Evolutionary conservation across 2,888 invertebrate genomes (phyloP).

Genomic region (Plebejus argus): DNA sequence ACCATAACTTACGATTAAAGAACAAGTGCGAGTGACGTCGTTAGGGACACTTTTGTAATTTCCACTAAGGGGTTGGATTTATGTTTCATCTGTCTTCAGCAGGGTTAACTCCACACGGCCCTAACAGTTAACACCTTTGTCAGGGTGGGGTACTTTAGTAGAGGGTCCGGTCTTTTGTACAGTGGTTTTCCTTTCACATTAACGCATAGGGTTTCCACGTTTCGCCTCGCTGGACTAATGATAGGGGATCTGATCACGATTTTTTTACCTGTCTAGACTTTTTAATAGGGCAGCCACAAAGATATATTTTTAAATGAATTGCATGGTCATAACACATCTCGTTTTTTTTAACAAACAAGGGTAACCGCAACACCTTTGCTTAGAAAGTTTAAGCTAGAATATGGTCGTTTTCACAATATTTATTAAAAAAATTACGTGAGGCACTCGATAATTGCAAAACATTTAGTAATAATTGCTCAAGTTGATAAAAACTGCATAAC

Average conservation of each 20-base stretch:
- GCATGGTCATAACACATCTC: not conserved
- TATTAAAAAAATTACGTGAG: not conserved
- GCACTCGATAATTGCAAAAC: too few species aligned
- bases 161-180: conserved; percentile 37
- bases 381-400: not conserved
- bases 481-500: too few species aligned
- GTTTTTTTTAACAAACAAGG: not conserved
- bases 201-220: conserved; percentile 39
- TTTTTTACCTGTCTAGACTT: conserved; percentile 40
- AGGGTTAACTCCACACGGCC: conserved; percentile 58
- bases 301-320: not conserved
- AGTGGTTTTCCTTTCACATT: conserved; percentile 45
- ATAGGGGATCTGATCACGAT: conserved; percentile 38
- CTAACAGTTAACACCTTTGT: conserved; percentile 64
- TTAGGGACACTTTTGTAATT: conserved; percentile 63
- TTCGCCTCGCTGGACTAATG: conserved; percentile 40
- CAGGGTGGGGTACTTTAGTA: conserved; percentile 34
- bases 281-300: conserved; percentile 25
- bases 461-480: too few species aligned
- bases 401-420: not conserved
- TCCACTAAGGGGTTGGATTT: conserved; percentile 68
- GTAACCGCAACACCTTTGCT: not conserved
- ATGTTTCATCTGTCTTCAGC: conserved; percentile 67
- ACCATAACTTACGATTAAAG: conserved; percentile 42
- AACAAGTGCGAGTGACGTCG: conserved; percentile 48